Evolutionary conservation across 2,888 invertebrate genomes (phyloP).

Genomic region (Caenorhabditis sp.): DNA sequence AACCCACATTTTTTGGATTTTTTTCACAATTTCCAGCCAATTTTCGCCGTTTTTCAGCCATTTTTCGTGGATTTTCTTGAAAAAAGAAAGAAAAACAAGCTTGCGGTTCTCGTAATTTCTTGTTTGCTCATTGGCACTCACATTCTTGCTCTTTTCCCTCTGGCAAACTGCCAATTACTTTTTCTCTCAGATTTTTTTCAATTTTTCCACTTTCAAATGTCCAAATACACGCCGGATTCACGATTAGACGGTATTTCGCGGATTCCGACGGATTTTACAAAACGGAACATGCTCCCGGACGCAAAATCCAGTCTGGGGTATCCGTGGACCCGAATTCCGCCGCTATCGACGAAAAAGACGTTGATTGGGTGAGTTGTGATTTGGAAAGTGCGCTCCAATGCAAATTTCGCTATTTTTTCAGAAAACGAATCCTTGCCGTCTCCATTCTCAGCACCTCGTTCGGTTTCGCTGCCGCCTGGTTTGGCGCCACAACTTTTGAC

Average conservation of each 20-base stretch:
- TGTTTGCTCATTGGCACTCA: slow-evolving; percentile 58
- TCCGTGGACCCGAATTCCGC: slow-evolving; percentile 23
- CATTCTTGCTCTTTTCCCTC: slow-evolving; percentile 10
- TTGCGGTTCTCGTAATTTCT: slow-evolving; percentile 26
- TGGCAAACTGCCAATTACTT: slow-evolving; percentile 30
- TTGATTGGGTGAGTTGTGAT: slow-evolving; percentile 20
- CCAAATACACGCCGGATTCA: slow-evolving; percentile 36
- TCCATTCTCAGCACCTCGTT: slow-evolving; percentile 30
- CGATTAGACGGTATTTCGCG: slow-evolving; percentile 28
- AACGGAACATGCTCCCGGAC: slow-evolving; percentile 38
- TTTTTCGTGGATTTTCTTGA: neutral
- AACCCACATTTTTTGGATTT: too few species aligned
- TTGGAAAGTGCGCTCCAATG: too few species aligned
- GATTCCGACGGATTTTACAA: slow-evolving; percentile 38
- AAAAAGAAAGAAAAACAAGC: slow-evolving; percentile 15
- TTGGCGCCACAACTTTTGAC: slow-evolving; percentile 57
- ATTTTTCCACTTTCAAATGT: too few species aligned
- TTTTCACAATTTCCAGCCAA: neutral
- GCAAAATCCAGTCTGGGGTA: slow-evolving; percentile 1
- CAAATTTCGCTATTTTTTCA: neutral
- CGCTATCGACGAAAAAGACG: slow-evolving; percentile 3
- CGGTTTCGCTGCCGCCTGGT: slow-evolving; percentile 55
- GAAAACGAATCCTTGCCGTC: slow-evolving; percentile 31
- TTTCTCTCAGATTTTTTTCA: too few species aligned
- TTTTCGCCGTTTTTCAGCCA: neutral